phyloP scores from a whole-genome alignment of 2,113 vertebrate genomes.

The Axis porcinus region DNA sequence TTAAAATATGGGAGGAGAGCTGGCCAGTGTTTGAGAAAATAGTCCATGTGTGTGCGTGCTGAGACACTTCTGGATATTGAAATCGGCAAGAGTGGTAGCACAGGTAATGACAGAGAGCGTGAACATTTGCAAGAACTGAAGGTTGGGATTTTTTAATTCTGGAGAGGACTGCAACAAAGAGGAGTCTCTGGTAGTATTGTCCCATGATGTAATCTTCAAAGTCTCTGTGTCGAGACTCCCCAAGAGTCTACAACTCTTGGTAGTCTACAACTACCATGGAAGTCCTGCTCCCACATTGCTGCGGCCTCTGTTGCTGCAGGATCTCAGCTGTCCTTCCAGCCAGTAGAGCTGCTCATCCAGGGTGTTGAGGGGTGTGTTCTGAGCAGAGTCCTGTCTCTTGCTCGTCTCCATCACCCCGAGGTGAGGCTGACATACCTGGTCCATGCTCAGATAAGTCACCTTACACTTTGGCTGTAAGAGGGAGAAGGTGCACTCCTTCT shows the following conservation, averaged over 20 bases:
- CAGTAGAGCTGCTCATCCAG: background rate
- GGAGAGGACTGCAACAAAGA: background rate
- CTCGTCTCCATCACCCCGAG: background rate
- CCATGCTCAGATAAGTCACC: too few species aligned
- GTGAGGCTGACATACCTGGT: background rate
- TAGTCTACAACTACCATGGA: accelerated
- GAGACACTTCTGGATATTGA: background rate
- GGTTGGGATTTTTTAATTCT: background rate
- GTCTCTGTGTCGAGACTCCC: background rate
- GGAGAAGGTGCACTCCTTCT: background rate
- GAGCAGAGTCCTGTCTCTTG: background rate
- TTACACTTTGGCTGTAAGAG: background rate
- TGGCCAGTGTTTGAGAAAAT: background rate
- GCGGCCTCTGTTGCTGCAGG: background rate
- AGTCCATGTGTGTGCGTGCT: background rate
- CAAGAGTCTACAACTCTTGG: too few species aligned
- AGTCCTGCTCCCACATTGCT: background rate
- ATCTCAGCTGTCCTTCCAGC: too few species aligned
- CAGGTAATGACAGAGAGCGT: background rate
- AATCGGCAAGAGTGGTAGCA: background rate
- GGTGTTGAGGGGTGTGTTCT: accelerated
- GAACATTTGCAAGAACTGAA: background rate
- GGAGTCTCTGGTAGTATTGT: background rate
- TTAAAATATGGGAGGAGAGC: background rate
- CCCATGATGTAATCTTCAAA: background rate